Base-by-base conservation (phyloP, 2,797 vertebrate species). In the Leptodactylus fallax region DNA sequence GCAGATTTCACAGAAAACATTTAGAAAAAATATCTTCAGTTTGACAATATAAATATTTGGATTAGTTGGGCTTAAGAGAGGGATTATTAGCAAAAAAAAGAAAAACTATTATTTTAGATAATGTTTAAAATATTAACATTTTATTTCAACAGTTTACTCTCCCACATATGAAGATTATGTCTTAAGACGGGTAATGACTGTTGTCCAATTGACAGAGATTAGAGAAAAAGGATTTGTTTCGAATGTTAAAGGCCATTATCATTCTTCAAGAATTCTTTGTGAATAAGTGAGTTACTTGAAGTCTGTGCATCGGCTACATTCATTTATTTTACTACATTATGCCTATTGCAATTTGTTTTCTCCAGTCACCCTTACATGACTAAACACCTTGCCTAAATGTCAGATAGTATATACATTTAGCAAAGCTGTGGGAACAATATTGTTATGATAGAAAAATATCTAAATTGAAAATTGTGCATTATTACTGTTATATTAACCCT, bases 31-130 rank as follows among this genome's bases (percentile, higher is more conserved):
- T 25, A 79, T 7, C 74, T 58, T 89, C n/a, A 87, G 21, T 90
- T 23, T 5, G 91, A 49, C 53, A 87, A 1, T 77, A 88, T 56
- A 88, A 45, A 84, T 77, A 77, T n/a, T 11, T 79, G 72, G n/a
- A 27, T 83, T 17, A 81, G 85, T 87, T 19, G 12, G 90, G 71
- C 67, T 88, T 85, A 7, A 58, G 47, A 90, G 58, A 85, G 16
- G 88, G 16, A 1, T 14, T 82, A 21, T 85, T 19, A 78, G 85
- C 36, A 7, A 1, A 14, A 25, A 58, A 55, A 58, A 71, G 3
- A 69, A 78, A 85, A 86, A 4, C 56, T 16, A 85, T 77, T 53
- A 87, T 60, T 6, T 10, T 8, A 88, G 88, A 81, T 53, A 85
- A 81, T 53, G 61, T 85, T 88, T 76, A 81, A 85, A 81, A 27